Base-by-base conservation (phyloP, 2,888 invertebrate species). In the Leucozona laternaria region DNA sequence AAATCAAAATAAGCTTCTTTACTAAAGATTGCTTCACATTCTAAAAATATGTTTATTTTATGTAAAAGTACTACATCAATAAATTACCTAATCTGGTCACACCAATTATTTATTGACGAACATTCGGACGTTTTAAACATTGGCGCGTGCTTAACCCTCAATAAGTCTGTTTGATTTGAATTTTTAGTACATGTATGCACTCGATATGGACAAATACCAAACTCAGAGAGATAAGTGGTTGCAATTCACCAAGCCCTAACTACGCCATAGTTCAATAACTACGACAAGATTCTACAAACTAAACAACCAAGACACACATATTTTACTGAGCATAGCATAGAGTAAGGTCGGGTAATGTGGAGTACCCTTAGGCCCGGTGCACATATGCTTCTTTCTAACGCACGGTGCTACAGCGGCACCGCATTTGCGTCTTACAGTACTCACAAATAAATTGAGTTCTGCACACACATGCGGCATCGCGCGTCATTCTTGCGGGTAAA, bases 11-110 rank as follows among this genome's bases (percentile, higher is more conserved):
- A n/a, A n/a, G n/a, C n/a, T n/a, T n/a, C n/a, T n/a, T n/a, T n/a
- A n/a, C n/a, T n/a, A n/a, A n/a, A n/a, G n/a, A n/a, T n/a, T n/a
- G n/a, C n/a, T n/a, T n/a, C n/a, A n/a, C n/a, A n/a, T n/a, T n/a
- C n/a, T n/a, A n/a, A n/a, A n/a, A n/a, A n/a, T n/a, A n/a, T n/a
- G n/a, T n/a, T n/a, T n/a, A n/a, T n/a, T n/a, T n/a, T n/a, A n/a
- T n/a, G n/a, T n/a, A n/a, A n/a, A n/a, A n/a, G n/a, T n/a, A n/a
- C n/a, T n/a, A n/a, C n/a, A n/a, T n/a, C n/a, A n/a, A n/a, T n/a
- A n/a, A n/a, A n/a, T n/a, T n/a, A n/a, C n/a, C n/a, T n/a, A 45
- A 45, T 17, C 57, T 58, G 43, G 71, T 45, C 57, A 71, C 57
- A 15, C 5, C 10, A 4, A n/a, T 0, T 2, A 20, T n/a, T 25